A percentile compares a stretch with the other conserved stretches of the same genome.
phyloP scores from a whole-genome alignment of 2,888 invertebrate genomes.

The Euspilapteryx auroguttella region DNA sequence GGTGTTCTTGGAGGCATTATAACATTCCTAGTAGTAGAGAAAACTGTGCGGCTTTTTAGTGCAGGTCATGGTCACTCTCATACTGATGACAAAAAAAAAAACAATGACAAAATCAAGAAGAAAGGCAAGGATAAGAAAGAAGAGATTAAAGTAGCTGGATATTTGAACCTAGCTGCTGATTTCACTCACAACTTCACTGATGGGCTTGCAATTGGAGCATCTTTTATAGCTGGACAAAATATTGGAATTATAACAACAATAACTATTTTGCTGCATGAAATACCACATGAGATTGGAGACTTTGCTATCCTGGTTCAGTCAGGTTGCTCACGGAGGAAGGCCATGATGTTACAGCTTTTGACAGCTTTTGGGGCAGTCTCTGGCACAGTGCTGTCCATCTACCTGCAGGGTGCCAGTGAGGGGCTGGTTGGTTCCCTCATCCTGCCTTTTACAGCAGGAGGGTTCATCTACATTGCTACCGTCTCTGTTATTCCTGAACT shows the following conservation, averaged over 20 bases:
- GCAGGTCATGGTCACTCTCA: conserved; percentile 81
- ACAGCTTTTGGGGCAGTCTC: conserved; percentile 95
- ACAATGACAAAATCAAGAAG: conserved; percentile 36
- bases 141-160: conserved; percentile 67
- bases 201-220: conserved; percentile 98
- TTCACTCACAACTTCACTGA: conserved; percentile 99
- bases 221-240: conserved; percentile 88
- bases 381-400: conserved; percentile 87
- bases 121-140: conserved; percentile 35
- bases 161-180: conserved; percentile 96
- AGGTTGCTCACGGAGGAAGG: conserved; percentile 90
- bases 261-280: conserved; percentile 96
- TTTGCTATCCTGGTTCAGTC: conserved; percentile 98
- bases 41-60: conserved; percentile 84
- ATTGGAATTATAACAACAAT: conserved; percentile 90
- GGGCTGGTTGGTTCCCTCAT: conserved; percentile 83
- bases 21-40: conserved; percentile 91
- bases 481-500: conserved; percentile 98
- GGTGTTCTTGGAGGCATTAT: conserved; percentile 95
- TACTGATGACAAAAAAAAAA: conserved; percentile 38
- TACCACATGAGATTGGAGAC: conserved; percentile 99
- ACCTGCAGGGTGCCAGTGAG: conserved; percentile 72
- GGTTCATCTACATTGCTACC: conserved; percentile 99
- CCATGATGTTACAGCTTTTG: conserved; percentile 90
- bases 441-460: conserved; percentile 96